phyloP scores from a whole-genome alignment of 2,113 vertebrate species.

The pig (Sus scrofa) region T2T-Sscrofa CM000830.6:65187001-65187500 shows the following conservation, averaged over 20 bases:
- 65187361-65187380: not conserved
- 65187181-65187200: not conserved
- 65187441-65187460: too few relatives aligned
- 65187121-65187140: constrained; percentile 89
- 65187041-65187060: constrained; percentile 86
- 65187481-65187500: too few relatives aligned
- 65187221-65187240: not conserved
- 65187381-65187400: too few relatives aligned
- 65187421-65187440: too few relatives aligned
- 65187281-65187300: constrained; percentile 19
- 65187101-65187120: constrained; percentile 89
- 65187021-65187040: constrained; percentile 87
- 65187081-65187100: constrained; percentile 79
- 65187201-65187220: not conserved
- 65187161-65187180: not conserved
- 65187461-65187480: too few relatives aligned
- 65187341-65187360: not conserved
- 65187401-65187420: too few relatives aligned
- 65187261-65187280: not conserved
- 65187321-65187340: not conserved
- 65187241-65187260: not conserved
- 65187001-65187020: constrained; percentile 96
- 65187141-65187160: constrained; percentile 91
- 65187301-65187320: not conserved
- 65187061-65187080: constrained; percentile 90